Base-by-base conservation (phyloP, 2,113 vertebrate genomes). In the Albula glossodonta region DNA sequence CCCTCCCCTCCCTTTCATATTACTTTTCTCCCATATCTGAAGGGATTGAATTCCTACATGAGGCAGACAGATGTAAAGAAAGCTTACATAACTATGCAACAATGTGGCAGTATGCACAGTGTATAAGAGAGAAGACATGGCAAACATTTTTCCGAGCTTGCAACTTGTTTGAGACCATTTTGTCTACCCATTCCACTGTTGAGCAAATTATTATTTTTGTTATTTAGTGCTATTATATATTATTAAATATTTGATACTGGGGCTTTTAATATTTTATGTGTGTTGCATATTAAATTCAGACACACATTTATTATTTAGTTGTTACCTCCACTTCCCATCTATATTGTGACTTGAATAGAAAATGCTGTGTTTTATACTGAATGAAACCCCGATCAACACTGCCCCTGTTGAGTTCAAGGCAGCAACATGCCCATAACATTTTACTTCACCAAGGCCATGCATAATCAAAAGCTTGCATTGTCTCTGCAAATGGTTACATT, bases 211-310 rank as follows among this genome's bases (percentile, higher is more conserved):
- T 10, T 74, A 74, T 74, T 74, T 74, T 74, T 70, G 70, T 74
- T 74, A 74, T 74, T 74, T 31, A 31, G 70, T 74, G 70, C 70
- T 10, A 74, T 74, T 25, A 74, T 74, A 74, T 74, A 22, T 31
- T 74, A 74, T 74, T 74, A 25, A 74, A 74, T 74, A 74, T 74
- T 74, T 74, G 70, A 74, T 74, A 74, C 22, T 74, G 10, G 70
- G 22, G 31, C 70, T 74, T 74, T 74, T 10, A 74, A 74, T 74
- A 74, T 74, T 74, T 74, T 6, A 74, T 74, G 70, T 74, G n/a
- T 7, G 22, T 74, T 74, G 70, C 19, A 74, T 74, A 74, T 74
- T 74, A 74, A 74, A 74, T 74, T 22, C 70, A 74, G 70, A n/a
- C n/a, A 74, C 70, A 31, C 70, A 74, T 74, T n/a, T 74, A 74